Base-by-base conservation (phyloP, 2,888 invertebrate genomes). In the Nysson spinosus region DNA sequence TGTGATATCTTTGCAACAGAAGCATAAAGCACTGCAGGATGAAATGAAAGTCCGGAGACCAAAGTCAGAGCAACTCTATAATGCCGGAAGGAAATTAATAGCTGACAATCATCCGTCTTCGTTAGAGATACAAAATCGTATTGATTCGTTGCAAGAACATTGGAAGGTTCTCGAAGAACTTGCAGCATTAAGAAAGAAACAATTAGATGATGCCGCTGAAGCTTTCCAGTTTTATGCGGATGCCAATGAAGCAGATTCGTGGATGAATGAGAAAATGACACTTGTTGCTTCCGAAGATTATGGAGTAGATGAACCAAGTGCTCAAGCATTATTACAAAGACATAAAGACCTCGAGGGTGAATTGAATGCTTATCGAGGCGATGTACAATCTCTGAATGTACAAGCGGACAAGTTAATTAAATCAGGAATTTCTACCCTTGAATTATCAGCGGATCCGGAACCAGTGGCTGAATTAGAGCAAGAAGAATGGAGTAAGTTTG, bases 161-260 rank as follows among this genome's bases (percentile, higher is more conserved):
- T 98, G 98, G 98, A 93, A 93, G 64, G 91, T 93, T n/a, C 89
- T 99, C n/a, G 91, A 95, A 22, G 94, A 95, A 65, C 88, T 97
- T 12, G 94, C 95, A 0, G 93, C 92, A 0, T 85, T 92, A 57
- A 89, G 95, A 35, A 91, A 92, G 49, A 92, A 92, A 61, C 94
- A 95, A 80, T 87, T 97, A 16, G 93, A 94, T 79, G 96, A 96
- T 84, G 96, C 96, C 0, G 93, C 93, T 2, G 97, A 98, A 83
- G 97, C 98, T 0, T 97, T 96, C 80, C 97, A 97, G 90, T 98
- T 97, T 89, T 97, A 97, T 87, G 95, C 97, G 0, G 99, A 99
- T 88, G 97, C 98, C 0, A 98, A 99, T 88, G 99, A 99, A 84
- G 95, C 97, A 0, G 98, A 99, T 80, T 97, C 97, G 0, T 99